A percentile compares a stretch with the other conserved stretches of the same genome.
Conservation (phyloP, 2,113 vertebrate genomes). For the Diadophis punctatus region DNA sequence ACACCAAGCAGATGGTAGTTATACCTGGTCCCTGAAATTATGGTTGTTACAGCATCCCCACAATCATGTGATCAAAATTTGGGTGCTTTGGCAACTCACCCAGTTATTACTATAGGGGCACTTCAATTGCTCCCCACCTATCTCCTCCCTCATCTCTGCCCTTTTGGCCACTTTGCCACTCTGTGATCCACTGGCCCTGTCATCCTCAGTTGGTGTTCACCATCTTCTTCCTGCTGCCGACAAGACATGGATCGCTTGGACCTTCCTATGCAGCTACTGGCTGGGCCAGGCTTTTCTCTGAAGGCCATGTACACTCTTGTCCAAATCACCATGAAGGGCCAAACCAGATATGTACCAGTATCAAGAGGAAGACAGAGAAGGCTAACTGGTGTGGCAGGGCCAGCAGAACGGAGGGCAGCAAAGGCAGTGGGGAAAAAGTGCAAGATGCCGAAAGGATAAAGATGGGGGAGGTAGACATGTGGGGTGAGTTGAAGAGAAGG, state of each 20-base stretch:
- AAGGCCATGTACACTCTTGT: not conserved
- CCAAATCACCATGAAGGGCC: not conserved
- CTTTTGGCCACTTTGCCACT: not conserved
- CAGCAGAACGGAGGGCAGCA: not conserved
- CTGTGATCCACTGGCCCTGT: not conserved
- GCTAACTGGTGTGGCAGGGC: not conserved
- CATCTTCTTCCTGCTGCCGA: not conserved
- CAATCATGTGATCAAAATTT: not conserved
- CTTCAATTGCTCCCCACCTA: not conserved
- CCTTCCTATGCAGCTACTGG: not conserved
- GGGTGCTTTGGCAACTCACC: not conserved
- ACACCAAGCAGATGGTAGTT: not conserved
- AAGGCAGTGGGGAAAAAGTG: not conserved
- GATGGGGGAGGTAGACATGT: not conserved
- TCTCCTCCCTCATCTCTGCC: not conserved
- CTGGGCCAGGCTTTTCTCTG: not conserved
- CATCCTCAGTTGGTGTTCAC: not conserved
- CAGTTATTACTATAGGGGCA: not conserved
- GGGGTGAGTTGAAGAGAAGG: not conserved
- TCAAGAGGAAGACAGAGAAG: not conserved
- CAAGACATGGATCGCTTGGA: not conserved
- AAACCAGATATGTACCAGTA: not conserved
- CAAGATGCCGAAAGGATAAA: not conserved
- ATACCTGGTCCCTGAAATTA: not conserved
- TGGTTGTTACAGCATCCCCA: not conserved